Conservation (phyloP, 2,888 invertebrate genomes). For the Lasioglossum malachurum region DNA sequence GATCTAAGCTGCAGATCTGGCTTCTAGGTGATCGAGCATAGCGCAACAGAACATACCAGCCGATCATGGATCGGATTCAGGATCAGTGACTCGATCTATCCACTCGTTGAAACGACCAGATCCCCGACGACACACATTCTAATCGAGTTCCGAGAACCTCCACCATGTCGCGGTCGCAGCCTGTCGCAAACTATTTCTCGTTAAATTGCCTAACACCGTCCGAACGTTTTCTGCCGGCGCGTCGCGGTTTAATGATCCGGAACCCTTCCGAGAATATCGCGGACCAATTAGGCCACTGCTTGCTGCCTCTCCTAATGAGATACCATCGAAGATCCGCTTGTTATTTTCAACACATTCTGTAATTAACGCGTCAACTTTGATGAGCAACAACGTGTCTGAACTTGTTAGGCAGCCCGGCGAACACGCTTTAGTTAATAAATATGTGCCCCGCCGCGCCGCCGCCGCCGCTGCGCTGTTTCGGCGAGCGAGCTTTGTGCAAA, state of each 20-base stretch:
- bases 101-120: constrained; percentile 32
- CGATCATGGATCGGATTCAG: constrained; percentile 27
- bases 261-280: constrained; percentile 71
- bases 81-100: constrained; percentile 34
- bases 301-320: constrained; percentile 64
- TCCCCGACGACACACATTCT: constrained; percentile 2
- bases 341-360: constrained; percentile 52
- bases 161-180: constrained; percentile 20
- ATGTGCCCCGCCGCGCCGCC: background rate
- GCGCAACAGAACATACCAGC: constrained; percentile 11
- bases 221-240: constrained; percentile 31
- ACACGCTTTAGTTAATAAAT: constrained; percentile 1
- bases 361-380: constrained; percentile 49
- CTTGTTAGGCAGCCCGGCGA: background rate
- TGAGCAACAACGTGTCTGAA: background rate
- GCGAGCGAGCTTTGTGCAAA: background rate
- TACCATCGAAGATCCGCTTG: constrained; percentile 34
- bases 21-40: background rate
- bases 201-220: constrained; percentile 6
- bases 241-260: constrained; percentile 72
- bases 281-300: constrained; percentile 75
- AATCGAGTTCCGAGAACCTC: constrained; percentile 5
- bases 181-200: constrained; percentile 60
- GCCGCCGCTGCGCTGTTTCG: background rate
- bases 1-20: too few relatives aligned